Conservation (phyloP, 2,113 vertebrate species). For the Dasyornis broadbenti region DNA sequence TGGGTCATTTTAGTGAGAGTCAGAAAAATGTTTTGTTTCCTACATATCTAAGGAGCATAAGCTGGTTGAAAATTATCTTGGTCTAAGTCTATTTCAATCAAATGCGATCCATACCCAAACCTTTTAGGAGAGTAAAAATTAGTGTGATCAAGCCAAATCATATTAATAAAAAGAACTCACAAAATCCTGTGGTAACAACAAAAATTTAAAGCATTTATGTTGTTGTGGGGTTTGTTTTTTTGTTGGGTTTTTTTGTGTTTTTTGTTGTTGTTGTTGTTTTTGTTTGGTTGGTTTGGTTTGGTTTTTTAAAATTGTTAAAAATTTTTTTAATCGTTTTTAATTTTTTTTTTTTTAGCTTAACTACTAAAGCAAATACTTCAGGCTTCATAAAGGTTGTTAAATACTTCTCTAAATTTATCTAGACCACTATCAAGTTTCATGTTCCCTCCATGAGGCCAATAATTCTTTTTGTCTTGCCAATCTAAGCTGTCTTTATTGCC, state of each 20-base stretch:
- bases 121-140: not conserved
- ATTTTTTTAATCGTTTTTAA: too few species aligned
- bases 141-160: fast-evolving
- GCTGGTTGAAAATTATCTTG: not conserved
- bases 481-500: not conserved
- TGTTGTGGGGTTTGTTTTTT: not conserved
- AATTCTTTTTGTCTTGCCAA: not conserved
- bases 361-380: not conserved
- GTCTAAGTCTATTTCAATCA: not conserved
- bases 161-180: not conserved
- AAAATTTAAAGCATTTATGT: not conserved
- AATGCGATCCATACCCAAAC: not conserved
- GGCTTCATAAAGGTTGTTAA: not conserved
- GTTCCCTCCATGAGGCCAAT: not conserved
- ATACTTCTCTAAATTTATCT: not conserved
- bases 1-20: not conserved
- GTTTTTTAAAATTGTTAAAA: too few species aligned
- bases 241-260: not conserved
- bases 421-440: not conserved
- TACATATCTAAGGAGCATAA: not conserved
- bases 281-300: not conserved
- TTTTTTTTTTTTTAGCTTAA: not conserved
- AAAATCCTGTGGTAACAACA: not conserved
- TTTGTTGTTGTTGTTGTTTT: too few species aligned
- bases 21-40: not conserved